phyloP scores from a whole-genome alignment of 2,888 invertebrate genomes.

The Apotomis betuletana region DNA sequence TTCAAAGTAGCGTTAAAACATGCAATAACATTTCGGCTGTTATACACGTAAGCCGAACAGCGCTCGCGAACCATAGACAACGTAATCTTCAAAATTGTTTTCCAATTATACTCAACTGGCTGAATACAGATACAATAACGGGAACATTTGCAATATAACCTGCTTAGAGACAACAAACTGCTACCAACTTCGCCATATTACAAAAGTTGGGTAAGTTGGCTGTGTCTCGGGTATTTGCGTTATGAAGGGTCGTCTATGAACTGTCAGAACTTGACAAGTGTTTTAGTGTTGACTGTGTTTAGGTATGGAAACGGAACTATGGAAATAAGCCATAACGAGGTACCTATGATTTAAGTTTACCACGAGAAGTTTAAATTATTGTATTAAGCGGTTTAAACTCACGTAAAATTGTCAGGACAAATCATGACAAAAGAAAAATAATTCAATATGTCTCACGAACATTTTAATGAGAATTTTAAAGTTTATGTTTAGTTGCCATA shows the following conservation, averaged over 20 bases:
- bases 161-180: conserved; percentile 50
- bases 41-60: not conserved
- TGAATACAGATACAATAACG: conserved; percentile 24
- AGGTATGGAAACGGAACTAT: not conserved
- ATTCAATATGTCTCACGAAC: too few relatives aligned
- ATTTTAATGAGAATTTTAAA: too few relatives aligned
- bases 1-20: not conserved
- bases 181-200: conserved; percentile 75
- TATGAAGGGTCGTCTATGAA: conserved; percentile 42
- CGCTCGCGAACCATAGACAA: conserved; percentile 12
- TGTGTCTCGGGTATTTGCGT: conserved; percentile 56
- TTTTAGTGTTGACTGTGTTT: conserved; percentile 6
- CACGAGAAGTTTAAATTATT: too few relatives aligned
- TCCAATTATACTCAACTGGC: conserved; percentile 35
- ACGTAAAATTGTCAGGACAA: too few relatives aligned
- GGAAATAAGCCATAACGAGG: not conserved
- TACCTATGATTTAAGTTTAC: too few relatives aligned
- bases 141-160: conserved; percentile 33
- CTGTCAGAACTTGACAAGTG: conserved; percentile 43
- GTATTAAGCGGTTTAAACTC: too few relatives aligned
- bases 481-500: too few relatives aligned
- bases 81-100: conserved; percentile 39
- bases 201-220: conserved; percentile 70
- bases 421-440: too few relatives aligned
- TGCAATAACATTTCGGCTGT: not conserved